phyloP scores from a whole-genome alignment of 1,140 invertebrate genomes.

The Paraescarpia echinospica region DNA sequence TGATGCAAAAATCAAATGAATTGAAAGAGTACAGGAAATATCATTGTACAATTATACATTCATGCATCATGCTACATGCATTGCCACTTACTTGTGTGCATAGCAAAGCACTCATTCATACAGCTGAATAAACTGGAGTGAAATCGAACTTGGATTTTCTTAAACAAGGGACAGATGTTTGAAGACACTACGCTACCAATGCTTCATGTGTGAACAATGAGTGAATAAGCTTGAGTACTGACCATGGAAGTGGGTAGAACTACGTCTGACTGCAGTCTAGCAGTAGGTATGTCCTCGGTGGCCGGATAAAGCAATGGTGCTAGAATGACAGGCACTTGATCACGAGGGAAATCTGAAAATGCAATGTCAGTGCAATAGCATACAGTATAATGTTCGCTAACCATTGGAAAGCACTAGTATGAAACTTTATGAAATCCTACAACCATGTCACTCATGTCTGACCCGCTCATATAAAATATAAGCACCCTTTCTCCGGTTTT shows the following conservation, averaged over 20 bases:
- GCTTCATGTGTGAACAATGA: no score
- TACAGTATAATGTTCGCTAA: not conserved
- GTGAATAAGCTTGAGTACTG: not conserved
- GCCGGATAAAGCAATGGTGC: slow-evolving; percentile 80
- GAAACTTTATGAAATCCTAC: not conserved
- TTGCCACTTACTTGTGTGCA: no score
- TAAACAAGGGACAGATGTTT: no score
- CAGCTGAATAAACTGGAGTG: no score
- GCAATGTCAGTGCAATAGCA: not conserved
- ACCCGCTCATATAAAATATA: not conserved
- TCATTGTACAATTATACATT: no score
- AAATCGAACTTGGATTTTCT: no score
- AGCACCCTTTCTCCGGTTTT: not conserved
- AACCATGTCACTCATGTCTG: not conserved
- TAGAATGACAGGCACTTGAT: slow-evolving; percentile 83
- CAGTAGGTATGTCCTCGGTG: slow-evolving; percentile 67
- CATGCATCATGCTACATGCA: no score
- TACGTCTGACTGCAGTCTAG: slow-evolving; percentile 2
- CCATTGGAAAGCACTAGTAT: not conserved
- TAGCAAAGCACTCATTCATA: no score
- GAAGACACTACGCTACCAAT: no score
- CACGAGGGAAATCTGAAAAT: slow-evolving; percentile 76
- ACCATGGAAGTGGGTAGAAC: not conserved
- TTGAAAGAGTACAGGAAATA: no score
- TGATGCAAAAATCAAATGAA: not conserved